Percentiles rank a stretch among this genome's conserved stretches.
These are phyloP conservation scores for Macrotus californicus DNA, from an alignment of 2,113 vertebrate genomes.

Conservation along the genomic window DNA sequence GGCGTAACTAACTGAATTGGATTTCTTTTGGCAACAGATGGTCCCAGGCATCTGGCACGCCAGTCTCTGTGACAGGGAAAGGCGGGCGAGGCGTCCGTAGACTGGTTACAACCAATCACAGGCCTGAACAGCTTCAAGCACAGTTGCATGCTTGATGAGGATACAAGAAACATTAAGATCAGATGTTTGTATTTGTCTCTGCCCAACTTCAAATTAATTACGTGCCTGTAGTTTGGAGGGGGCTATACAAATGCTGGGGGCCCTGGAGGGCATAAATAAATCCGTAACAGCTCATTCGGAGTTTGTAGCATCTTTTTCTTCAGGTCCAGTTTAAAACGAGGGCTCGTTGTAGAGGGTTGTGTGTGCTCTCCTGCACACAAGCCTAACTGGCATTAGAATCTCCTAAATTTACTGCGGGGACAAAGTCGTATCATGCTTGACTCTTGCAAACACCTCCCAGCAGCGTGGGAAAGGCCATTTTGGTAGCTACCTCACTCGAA, in stretches of 20 bases:
- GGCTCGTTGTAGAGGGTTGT: not conserved
- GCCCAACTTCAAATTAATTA: conserved; percentile 33
- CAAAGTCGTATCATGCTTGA: conserved; percentile 24
- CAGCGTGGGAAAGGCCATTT: conserved; percentile 51
- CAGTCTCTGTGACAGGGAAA: not conserved
- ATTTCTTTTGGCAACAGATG: not conserved
- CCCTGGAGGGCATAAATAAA: not conserved
- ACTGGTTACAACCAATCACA: not conserved
- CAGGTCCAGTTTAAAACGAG: conserved; percentile 17
- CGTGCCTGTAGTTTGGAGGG: not conserved
- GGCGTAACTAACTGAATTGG: not conserved
- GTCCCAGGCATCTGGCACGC: not conserved
- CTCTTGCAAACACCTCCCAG: conserved; percentile 19
- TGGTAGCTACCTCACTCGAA: conserved; percentile 30
- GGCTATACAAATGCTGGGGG: not conserved
- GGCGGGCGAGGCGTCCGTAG: not conserved
- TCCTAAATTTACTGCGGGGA: conserved; percentile 18
- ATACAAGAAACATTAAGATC: not conserved
- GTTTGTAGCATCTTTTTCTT: not conserved
- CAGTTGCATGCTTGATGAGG: not conserved
- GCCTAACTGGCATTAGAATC: conserved; percentile 42
- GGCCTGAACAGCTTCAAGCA: not conserved
- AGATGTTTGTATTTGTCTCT: not conserved
- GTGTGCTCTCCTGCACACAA: conserved; percentile 16
- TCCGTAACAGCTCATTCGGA: not conserved